Conservation (phyloP, 2,888 invertebrate species). For the Melinaea menophilus region DNA sequence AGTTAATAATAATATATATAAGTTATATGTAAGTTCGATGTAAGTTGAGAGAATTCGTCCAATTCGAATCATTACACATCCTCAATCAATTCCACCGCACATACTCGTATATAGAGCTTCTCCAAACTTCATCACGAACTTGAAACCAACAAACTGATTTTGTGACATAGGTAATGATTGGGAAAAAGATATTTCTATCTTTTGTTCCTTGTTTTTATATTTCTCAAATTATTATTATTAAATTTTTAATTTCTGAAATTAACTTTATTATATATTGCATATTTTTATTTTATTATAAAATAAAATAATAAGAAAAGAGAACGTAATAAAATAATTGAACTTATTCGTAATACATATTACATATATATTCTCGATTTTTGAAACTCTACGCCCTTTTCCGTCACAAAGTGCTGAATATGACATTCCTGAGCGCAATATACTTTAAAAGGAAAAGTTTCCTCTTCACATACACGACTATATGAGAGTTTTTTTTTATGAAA, state of each 20-base stretch:
- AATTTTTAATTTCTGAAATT: background rate
- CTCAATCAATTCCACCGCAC: conserved; percentile 25
- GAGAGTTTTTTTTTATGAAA: too few relatives aligned
- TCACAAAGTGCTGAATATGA: too few relatives aligned
- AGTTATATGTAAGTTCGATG: conserved; percentile 19
- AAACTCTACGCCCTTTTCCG: too few relatives aligned
- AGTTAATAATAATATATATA: conserved; percentile 5
- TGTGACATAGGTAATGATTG: background rate
- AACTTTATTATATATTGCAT: too few relatives aligned
- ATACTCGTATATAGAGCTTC: conserved; percentile 21
- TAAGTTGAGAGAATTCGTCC: conserved; percentile 19
- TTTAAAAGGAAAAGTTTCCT: too few relatives aligned
- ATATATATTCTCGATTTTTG: too few relatives aligned
- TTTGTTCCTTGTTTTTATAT: background rate
- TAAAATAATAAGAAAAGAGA: too few relatives aligned
- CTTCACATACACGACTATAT: too few relatives aligned
- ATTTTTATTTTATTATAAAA: too few relatives aligned
- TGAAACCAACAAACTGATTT: conserved; percentile 10
- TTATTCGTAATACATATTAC: too few relatives aligned
- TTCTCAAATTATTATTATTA: background rate
- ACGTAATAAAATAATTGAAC: too few relatives aligned
- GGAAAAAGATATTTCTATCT: background rate
- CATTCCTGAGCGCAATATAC: too few relatives aligned
- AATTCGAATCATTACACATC: conserved; percentile 26
- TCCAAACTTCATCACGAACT: conserved; percentile 20